Percentiles rank a stretch among this genome's conserved stretches.
These are phyloP conservation scores for Spondyliosoma cantharus DNA, from an alignment of 2,797 vertebrate genomes.

Conservation along the genomic window DNA sequence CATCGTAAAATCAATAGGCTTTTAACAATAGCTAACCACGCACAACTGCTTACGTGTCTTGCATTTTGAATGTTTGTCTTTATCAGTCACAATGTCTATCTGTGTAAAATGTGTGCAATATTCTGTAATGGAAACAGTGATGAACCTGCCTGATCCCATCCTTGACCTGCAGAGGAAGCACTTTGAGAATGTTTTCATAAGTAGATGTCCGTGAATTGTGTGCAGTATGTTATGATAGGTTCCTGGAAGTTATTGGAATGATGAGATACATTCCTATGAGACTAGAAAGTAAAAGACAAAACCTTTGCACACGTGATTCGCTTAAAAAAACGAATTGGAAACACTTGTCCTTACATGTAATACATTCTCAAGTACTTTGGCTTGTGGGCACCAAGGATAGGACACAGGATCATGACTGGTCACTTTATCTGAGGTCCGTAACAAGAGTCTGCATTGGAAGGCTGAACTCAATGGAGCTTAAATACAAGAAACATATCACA, in stretches of 20 bases:
- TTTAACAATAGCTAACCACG: constrained; percentile 83
- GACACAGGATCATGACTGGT: constrained; percentile 92
- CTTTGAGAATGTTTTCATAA: constrained; percentile 33
- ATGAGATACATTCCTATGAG: neutral
- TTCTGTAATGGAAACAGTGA: constrained; percentile 82
- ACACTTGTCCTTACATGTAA: neutral
- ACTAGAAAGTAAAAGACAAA: neutral
- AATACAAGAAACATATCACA: constrained; percentile 1
- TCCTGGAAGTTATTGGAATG: neutral
- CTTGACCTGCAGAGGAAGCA: constrained; percentile 66
- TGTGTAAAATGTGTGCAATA: constrained; percentile 74
- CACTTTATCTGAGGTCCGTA: constrained; percentile 86
- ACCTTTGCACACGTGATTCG: neutral
- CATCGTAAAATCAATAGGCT: constrained; percentile 50
- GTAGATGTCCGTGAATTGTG: neutral
- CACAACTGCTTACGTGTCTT: constrained; percentile 82
- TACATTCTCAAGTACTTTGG: constrained; percentile 39
- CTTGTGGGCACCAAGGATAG: constrained; percentile 78
- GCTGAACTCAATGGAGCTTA: constrained; percentile 78
- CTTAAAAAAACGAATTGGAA: constrained; percentile 3
- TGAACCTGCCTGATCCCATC: constrained; percentile 81
- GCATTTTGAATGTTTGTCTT: constrained; percentile 78
- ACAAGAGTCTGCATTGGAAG: constrained; percentile 94
- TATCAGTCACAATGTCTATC: constrained; percentile 73
- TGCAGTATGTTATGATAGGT: neutral